Base-by-base conservation (phyloP, 2,797 vertebrate species). In the Fistularia commersonii region DNA sequence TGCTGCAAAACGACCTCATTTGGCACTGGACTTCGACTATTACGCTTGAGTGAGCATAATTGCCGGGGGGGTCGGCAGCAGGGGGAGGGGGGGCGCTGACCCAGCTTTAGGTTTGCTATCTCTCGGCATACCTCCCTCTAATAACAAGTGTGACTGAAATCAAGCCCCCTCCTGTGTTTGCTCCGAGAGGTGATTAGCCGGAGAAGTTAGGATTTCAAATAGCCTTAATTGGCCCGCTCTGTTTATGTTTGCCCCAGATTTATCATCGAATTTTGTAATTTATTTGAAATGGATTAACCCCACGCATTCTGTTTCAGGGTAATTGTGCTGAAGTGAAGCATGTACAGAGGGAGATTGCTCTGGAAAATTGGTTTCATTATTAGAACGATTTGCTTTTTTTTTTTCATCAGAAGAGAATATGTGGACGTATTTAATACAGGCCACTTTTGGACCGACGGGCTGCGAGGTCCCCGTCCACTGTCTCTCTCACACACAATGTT, bases 1-100 rank as follows among this genome's bases (percentile, higher is more conserved):
- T 90, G 91, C 89, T 90, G 74, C 83, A 87, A 91, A 93, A 91
- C 84, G 82, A 87, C 84, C 91, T 92, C 85, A 92, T 93, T 94
- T 93, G 91, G 93, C 91, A 88, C 81, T 10, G 79, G 89, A 88
- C 73, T 82, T 83, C 74, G 81, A 83, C 88, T 61, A 80, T 82
- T 74, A 90, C 83, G 92, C 91, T 90, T 90, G 87, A 93, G 86
- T 90, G 91, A 87, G 79, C 74, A 66, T 92, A 93, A 92, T 93
- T 93, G 92, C 89, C 37, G 41, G 7, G 48, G 42, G 1, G 7
- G 6, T 3, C 14, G 39, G 13, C 5, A 1, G 11, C 14, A 32
- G 37, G 3, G 36, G 37, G 3, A 39, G 1, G 6, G 7, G 5
- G 15, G 42, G 32, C 6, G 1, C 10, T 4, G 1, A 81, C 84